These are phyloP conservation scores for Ophion ellenae DNA, from an alignment of 2,888 invertebrate species.

Conservation along the genomic window DNA sequence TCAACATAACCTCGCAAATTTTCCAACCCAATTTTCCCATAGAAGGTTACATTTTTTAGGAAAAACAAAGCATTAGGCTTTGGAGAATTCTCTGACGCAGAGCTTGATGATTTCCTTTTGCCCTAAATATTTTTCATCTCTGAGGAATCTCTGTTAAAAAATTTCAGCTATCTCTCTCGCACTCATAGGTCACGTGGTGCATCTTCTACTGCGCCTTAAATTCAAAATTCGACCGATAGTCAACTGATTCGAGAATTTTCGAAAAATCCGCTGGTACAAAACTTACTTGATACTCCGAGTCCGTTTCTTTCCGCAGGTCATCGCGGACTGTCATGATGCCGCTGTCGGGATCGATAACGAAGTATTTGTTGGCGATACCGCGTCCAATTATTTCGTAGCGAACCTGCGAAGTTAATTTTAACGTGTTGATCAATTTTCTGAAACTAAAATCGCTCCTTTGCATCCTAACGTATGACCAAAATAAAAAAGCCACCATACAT, in stretches of 20 bases:
- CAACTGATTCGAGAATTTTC: not conserved
- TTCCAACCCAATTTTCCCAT: no score
- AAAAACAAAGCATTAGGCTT: no score
- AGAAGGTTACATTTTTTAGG: no score
- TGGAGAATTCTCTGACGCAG: no score
- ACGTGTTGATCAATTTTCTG: not conserved
- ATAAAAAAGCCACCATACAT: not conserved
- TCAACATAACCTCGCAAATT: no score
- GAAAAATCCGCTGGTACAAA: not conserved
- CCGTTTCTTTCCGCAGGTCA: conserved; percentile 93
- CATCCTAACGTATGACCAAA: not conserved
- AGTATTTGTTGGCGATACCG: conserved; percentile 93
- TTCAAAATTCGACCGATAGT: not conserved
- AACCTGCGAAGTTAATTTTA: conserved; percentile 78
- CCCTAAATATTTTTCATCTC: no score
- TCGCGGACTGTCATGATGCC: conserved; percentile 93
- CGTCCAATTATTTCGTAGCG: conserved; percentile 92
- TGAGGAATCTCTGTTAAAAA: no score
- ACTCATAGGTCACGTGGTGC: no score
- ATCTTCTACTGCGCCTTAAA: no score
- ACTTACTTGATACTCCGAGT: conserved; percentile 92
- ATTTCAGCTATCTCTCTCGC: no score
- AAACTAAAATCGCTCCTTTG: conserved; percentile 7
- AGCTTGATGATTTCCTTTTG: no score
- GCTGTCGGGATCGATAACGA: conserved; percentile 93